phyloP scores from a whole-genome alignment of 2,113 vertebrate species.

The Vanacampus margaritifer region DNA sequence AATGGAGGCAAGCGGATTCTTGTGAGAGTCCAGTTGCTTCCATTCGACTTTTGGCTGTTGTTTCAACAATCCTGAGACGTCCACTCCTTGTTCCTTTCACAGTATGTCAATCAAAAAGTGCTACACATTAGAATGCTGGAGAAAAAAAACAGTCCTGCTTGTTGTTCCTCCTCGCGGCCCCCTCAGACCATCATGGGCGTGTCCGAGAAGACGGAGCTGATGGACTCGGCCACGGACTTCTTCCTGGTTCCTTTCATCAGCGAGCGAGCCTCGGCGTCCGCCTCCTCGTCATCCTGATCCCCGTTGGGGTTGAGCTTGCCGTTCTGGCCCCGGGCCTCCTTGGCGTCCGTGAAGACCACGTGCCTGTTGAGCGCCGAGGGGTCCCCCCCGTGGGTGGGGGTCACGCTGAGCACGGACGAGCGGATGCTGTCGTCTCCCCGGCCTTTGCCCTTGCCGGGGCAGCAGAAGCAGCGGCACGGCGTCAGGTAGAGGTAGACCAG shows the following conservation, averaged over 20 bases:
- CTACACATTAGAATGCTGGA: conserved; percentile 80
- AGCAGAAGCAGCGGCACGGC: conserved; percentile 90
- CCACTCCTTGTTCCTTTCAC: conserved; percentile 64
- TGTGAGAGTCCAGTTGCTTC: conserved; percentile 25
- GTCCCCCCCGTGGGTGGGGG: conserved; percentile 84
- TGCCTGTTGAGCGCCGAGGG: conserved; percentile 74
- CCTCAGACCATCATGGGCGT: conserved; percentile 93
- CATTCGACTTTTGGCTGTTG: neutral
- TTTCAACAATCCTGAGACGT: conserved; percentile 2
- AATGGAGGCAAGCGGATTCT: neutral
- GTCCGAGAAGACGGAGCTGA: conserved; percentile 96
- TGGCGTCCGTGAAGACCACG: conserved; percentile 80
- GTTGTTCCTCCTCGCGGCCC: conserved; percentile 7
- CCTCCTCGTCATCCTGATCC: conserved; percentile 52
- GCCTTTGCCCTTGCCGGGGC: conserved; percentile 77
- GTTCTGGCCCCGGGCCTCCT: conserved; percentile 81
- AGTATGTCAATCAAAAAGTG: conserved; percentile 76
- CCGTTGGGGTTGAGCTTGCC: conserved; percentile 83
- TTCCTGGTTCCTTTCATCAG: conserved; percentile 81
- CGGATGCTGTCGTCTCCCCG: conserved; percentile 89
- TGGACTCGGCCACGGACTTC: conserved; percentile 92
- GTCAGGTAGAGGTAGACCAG: conserved; percentile 96
- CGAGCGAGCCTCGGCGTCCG: conserved; percentile 62
- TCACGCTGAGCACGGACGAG: conserved; percentile 91
- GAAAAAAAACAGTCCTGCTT: conserved; percentile 60